phyloP scores from a whole-genome alignment of 2,797 vertebrate genomes.

The Mormyrops boulengeri region DNA sequence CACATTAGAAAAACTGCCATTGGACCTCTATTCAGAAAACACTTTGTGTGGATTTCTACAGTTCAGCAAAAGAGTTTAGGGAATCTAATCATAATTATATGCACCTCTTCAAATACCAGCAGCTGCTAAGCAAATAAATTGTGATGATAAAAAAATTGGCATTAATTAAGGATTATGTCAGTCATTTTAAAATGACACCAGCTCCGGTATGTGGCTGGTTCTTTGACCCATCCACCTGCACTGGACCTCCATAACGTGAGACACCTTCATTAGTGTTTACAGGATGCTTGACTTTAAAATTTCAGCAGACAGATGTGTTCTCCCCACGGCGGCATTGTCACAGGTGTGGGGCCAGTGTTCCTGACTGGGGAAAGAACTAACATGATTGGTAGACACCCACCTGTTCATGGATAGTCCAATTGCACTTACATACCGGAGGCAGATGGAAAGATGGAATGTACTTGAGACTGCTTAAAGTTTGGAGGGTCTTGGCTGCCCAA shows the following conservation, averaged over 20 bases:
- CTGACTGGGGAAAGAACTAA: not conserved
- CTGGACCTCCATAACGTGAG: constrained; percentile 23
- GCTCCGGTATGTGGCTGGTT: not conserved
- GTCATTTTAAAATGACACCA: not conserved
- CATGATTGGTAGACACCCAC: not conserved
- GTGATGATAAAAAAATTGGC: not conserved
- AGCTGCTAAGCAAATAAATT: not conserved
- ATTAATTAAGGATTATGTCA: not conserved
- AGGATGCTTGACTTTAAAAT: constrained; percentile 54
- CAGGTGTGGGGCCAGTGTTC: not conserved
- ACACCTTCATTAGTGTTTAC: constrained; percentile 41
- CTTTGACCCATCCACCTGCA: not conserved
- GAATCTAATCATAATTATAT: not conserved
- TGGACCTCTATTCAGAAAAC: not conserved
- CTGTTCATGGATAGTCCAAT: not conserved
- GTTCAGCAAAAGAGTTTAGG: not conserved
- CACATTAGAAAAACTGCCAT: not conserved
- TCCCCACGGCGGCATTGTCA: not conserved
- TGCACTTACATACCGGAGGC: not conserved
- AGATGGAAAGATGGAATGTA: not conserved
- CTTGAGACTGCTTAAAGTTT: not conserved
- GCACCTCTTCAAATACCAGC: not conserved
- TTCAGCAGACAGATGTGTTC: constrained; percentile 48
- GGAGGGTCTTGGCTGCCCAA: not conserved
- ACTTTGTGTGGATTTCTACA: not conserved